phyloP scores from a whole-genome alignment of 2,797 vertebrate species.

The Leptoclinus maculatus region DNA sequence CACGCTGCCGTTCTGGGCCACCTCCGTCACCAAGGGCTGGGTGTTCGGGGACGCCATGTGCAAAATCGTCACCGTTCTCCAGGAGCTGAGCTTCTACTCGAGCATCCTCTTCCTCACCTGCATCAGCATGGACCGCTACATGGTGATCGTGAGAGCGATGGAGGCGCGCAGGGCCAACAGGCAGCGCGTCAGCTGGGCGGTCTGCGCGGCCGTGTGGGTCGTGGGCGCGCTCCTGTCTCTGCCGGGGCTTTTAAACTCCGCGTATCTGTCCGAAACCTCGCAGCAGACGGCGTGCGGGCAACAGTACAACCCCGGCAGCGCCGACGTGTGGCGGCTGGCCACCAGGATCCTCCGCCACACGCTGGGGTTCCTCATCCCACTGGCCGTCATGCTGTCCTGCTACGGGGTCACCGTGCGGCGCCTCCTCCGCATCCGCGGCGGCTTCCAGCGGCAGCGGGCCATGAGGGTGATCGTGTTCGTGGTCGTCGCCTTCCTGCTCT shows the following conservation, averaged over 20 bases:
- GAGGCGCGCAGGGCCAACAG: slow-evolving; percentile 51
- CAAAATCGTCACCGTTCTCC: slow-evolving; percentile 75
- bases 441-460: slow-evolving; percentile 78
- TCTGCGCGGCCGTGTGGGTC: slow-evolving; percentile 72
- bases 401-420: slow-evolving; percentile 78
- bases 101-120: slow-evolving; percentile 83
- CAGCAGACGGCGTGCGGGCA: slow-evolving; percentile 53
- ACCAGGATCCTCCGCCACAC: slow-evolving; percentile 77
- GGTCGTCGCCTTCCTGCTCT: slow-evolving; percentile 78
- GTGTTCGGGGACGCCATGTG: slow-evolving; percentile 79
- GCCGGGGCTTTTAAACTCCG: slow-evolving; percentile 64
- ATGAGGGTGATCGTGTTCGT: slow-evolving; percentile 79
- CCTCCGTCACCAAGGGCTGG: slow-evolving; percentile 70
- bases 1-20: slow-evolving; percentile 82
- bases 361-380: slow-evolving; percentile 78
- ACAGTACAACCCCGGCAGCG: slow-evolving; percentile 50
- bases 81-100: slow-evolving; percentile 83
- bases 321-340: slow-evolving; percentile 66
- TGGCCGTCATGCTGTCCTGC: slow-evolving; percentile 78
- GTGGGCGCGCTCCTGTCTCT: slow-evolving; percentile 69
- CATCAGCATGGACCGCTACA: slow-evolving; percentile 84
- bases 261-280: background rate
- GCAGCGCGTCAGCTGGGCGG: slow-evolving; percentile 53
- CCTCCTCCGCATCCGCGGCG: slow-evolving; percentile 70
- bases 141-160: slow-evolving; percentile 77